These are phyloP conservation scores for Cyphomyrmex costatus DNA, from an alignment of 1,140 invertebrate genomes.

Conservation along the genomic window DNA sequence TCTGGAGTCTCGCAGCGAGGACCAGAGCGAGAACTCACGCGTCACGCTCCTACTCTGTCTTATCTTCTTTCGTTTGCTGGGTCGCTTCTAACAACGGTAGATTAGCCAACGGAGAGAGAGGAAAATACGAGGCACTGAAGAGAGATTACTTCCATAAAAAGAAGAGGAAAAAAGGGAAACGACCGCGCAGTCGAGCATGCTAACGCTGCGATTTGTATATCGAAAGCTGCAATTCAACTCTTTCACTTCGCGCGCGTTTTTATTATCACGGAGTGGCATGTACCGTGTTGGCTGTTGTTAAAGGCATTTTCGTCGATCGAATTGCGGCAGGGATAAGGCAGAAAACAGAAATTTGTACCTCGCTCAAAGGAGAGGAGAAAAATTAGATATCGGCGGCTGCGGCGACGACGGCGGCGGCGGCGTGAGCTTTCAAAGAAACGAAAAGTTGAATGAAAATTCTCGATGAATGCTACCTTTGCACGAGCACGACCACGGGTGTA, in stretches of 20 bases:
- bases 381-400: constrained; percentile 29
- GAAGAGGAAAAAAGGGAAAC: not conserved
- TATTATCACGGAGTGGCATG: constrained; percentile 16
- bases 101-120: constrained; percentile 32
- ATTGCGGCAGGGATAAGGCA: not conserved
- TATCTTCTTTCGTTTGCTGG: constrained; percentile 48
- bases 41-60: constrained; percentile 28
- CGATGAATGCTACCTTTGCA: constrained; percentile 9
- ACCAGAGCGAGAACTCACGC: not conserved
- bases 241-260: not conserved
- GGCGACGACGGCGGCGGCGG: too few species aligned
- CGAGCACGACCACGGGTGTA: not conserved
- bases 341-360: constrained; percentile 40
- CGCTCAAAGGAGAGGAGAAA: constrained; percentile 33
- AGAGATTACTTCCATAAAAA: constrained; percentile 54
- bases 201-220: constrained; percentile 49
- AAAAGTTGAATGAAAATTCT: constrained; percentile 52
- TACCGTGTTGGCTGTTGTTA: constrained; percentile 17
- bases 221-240: constrained; percentile 1
- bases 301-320: constrained; percentile 23
- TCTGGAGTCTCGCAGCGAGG: constrained; percentile 62
- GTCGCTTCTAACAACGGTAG: constrained; percentile 30
- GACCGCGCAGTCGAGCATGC: not conserved
- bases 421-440: constrained; percentile 32
- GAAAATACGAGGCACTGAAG: constrained; percentile 4